Evolutionary conservation across 2,797 vertebrate genomes (phyloP).

Genomic region (Anabas testudineus): DNA sequence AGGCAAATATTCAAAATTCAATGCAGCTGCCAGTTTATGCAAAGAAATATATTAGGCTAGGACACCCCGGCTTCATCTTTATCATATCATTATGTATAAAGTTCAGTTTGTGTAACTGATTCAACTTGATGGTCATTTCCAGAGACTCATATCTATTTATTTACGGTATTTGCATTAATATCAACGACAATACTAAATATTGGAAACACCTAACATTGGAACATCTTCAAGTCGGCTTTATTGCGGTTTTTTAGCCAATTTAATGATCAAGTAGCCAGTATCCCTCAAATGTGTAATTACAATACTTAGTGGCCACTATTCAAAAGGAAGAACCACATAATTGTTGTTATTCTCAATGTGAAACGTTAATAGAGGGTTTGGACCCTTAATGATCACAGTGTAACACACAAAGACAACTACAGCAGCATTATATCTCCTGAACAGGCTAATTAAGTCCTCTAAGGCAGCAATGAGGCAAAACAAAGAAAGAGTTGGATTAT

Average conservation of each 20-base stretch:
- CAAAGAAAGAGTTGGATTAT: background rate
- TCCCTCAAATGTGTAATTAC: background rate
- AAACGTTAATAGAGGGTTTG: background rate
- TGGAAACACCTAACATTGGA: too few species aligned
- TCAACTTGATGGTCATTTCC: background rate
- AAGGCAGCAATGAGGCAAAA: background rate
- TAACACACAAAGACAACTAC: background rate
- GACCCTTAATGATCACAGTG: background rate
- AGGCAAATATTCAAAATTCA: conserved; percentile 1
- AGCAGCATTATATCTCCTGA: background rate
- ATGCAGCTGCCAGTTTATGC: background rate
- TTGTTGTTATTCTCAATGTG: background rate
- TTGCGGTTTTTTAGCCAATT: too few species aligned
- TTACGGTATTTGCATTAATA: too few species aligned
- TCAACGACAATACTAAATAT: too few species aligned
- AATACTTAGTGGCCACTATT: background rate
- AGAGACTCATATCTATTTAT: too few species aligned
- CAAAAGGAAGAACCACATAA: background rate
- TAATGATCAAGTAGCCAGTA: background rate
- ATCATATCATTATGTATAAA: background rate
- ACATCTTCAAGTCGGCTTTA: too few species aligned
- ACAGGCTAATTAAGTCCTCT: too few species aligned
- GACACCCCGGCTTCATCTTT: background rate
- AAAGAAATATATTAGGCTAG: background rate
- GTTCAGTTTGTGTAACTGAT: background rate